Conservation (phyloP, 2,888 invertebrate genomes). For the Cyclophora punctaria region DNA sequence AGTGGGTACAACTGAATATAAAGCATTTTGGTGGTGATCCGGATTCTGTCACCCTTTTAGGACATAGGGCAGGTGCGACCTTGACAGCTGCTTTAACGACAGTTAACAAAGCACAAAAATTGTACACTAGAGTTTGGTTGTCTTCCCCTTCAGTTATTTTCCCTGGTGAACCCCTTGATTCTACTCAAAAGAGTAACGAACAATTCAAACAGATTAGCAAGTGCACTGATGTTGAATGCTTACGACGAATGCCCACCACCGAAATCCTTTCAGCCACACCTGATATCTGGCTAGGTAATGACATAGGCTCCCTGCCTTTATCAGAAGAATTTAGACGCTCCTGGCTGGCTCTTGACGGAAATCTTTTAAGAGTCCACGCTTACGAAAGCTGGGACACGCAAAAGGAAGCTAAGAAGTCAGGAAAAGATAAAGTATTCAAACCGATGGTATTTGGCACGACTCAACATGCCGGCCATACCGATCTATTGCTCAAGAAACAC, state of each 20-base stretch:
- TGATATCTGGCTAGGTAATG: constrained; percentile 80
- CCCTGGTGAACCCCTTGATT: constrained; percentile 77
- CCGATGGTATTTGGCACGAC: constrained; percentile 82
- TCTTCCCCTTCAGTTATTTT: constrained; percentile 84
- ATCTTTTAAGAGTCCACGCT: constrained; percentile 79
- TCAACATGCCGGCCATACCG: constrained; percentile 81
- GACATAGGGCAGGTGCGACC: constrained; percentile 90
- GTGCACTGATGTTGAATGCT: constrained; percentile 75
- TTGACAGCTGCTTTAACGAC: constrained; percentile 84
- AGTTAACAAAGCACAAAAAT: constrained; percentile 73
- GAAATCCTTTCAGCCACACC: constrained; percentile 81
- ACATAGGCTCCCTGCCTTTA: constrained; percentile 76
- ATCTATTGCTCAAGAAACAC: constrained; percentile 75
- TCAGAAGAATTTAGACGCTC: constrained; percentile 80
- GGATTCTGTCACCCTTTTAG: constrained; percentile 85
- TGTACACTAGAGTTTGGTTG: constrained; percentile 87
- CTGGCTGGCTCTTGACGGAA: constrained; percentile 86
- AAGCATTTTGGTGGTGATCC: constrained; percentile 89
- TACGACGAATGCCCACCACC: constrained; percentile 68
- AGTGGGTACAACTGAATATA: constrained; percentile 89
- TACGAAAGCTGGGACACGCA: constrained; percentile 77
- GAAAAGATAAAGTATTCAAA: constrained; percentile 61
- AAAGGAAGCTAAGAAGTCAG: constrained; percentile 47
- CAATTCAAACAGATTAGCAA: constrained; percentile 74
- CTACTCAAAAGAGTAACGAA: constrained; percentile 77